Base-by-base conservation (phyloP, 2,113 vertebrate genomes). In the Protobothrops flavoviridis region DNA sequence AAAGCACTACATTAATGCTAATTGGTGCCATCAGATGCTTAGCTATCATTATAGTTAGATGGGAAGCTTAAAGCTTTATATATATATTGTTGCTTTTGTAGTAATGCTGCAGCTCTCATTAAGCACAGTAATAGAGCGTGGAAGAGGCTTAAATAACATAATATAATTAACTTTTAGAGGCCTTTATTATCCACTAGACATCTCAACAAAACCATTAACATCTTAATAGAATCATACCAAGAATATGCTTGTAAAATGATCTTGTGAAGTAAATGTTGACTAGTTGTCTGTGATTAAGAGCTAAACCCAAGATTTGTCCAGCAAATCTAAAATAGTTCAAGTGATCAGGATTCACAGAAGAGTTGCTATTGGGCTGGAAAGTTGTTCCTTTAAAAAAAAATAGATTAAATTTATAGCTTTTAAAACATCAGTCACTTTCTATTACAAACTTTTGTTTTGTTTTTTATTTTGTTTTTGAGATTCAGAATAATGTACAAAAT, bases 221-320 rank as follows among this genome's bases (percentile, higher is more conserved):
- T 88, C 91, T 93, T 85, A 94, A 93, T 12, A 92, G 87, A 96
- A 89, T 12, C 95, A 95, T 97, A 99, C 99, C 99, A 96, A 99
- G 98, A 94, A 99, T 99, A 96, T 99, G 99, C 95, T 99, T 99
- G 98, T 99, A 99, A 98, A 99, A 99, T 52, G 99, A 99, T 90
- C 99, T 98, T 0, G 99, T 99, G 97, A 99, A 99, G 96, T 99
- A 99, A 96, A 99, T 99, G 97, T 99, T 99, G 93, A 99, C 99
- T 96, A 99, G 93, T 93, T 99, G 99, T 9, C 98, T 98, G 95
- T 99, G 99, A 94, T 99, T 99, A 94, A 99, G 97, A 90, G 99
- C 99, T 95, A 99, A 97, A 85, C 99, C 99, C 94, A 99, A 97
- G 91, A 99, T 99, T 95, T 99, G 99, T 93, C 99, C 99, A 26